These are phyloP conservation scores for Temnothorax ravouxi DNA, from an alignment of 2,888 invertebrate genomes.

Conservation along the genomic window DNA sequence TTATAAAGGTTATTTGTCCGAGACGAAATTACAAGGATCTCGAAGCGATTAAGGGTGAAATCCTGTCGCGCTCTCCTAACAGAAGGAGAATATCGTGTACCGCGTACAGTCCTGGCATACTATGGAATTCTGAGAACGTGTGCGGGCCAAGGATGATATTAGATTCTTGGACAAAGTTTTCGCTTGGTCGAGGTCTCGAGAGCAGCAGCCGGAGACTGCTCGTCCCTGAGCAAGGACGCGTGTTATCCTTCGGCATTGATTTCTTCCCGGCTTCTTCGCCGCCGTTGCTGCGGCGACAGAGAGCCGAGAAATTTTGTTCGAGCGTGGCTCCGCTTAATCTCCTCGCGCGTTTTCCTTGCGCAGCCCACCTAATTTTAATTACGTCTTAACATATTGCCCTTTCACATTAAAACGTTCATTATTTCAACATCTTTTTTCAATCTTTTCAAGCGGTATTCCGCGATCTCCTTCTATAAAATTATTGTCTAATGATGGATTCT, in stretches of 20 bases:
- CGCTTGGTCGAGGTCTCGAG: slow-evolving; percentile 82
- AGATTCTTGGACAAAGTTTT: slow-evolving; percentile 86
- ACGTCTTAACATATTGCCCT: not conserved
- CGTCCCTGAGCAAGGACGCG: slow-evolving; percentile 73
- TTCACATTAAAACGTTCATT: not conserved
- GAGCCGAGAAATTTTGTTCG: slow-evolving; percentile 58
- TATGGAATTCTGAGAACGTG: slow-evolving; percentile 83
- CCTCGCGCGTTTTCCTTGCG: not conserved
- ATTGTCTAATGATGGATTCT: not conserved
- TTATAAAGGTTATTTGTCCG: slow-evolving; percentile 57
- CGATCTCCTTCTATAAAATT: not conserved
- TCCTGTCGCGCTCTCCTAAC: slow-evolving; percentile 48
- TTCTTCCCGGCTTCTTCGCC: slow-evolving; percentile 67
- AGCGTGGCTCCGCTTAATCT: slow-evolving; percentile 8
- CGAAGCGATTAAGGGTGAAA: slow-evolving; percentile 58
- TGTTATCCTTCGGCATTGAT: slow-evolving; percentile 76
- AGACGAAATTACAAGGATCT: slow-evolving; percentile 38
- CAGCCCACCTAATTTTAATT: slow-evolving; percentile 2
- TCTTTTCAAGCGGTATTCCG: not conserved
- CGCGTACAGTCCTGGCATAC: slow-evolving; percentile 56
- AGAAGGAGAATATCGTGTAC: slow-evolving; percentile 42
- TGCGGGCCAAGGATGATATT: slow-evolving; percentile 85
- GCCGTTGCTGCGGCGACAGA: slow-evolving; percentile 58
- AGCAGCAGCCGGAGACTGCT: slow-evolving; percentile 73
- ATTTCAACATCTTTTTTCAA: not conserved